Evolutionary conservation across 1,140 invertebrate species (phyloP), one percentile per base, ranked within the genome.

Genomic region (Parasteatoda tepidariorum): DNA sequence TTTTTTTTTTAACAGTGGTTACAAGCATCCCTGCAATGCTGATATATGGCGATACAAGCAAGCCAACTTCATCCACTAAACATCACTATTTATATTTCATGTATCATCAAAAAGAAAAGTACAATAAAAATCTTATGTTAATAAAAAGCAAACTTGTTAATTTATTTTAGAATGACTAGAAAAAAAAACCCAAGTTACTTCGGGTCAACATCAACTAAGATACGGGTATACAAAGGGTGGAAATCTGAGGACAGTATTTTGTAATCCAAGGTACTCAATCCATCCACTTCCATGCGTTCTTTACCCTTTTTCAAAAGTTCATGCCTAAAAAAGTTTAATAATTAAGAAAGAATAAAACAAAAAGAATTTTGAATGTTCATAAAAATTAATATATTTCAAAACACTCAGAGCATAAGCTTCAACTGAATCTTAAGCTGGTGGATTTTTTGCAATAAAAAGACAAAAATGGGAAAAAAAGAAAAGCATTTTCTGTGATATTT

Each of bases 251-350:
- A 90, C 41, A 93, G 89, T 41, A 95, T 86, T 84, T 93, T 92
- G 89, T 97, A 98, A 84, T 94, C 92, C 18, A 97, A 91, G 86
- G 92, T 95, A 85, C 92, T 95, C 30, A 97, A 91, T 9, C 96
- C 96, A 87, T 98, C 96, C 59, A 92, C 93, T 83, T 92, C 91
- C 88, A 94, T 96, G 86, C 94, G 92, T 87, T 93, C 93, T 84
- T 93, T 93, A 11, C 95, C 96, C 83, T 93, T 92, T 83, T 93
- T 93, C 54, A 98, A 90, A 68, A 94, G 92, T 86, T 96, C 94
- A 87, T 94, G 96, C 34, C 83, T 76, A 30, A 9, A 30, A 62
- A 70, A 78, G 6, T 28, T 30, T 2, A 28, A 66, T 31, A 66
- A 28, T 26, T 15, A 11, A 31, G 31, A 30, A 2, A 30, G 11